Conservation (phyloP, 2,888 invertebrate species). For the Watsonalla binaria region DNA sequence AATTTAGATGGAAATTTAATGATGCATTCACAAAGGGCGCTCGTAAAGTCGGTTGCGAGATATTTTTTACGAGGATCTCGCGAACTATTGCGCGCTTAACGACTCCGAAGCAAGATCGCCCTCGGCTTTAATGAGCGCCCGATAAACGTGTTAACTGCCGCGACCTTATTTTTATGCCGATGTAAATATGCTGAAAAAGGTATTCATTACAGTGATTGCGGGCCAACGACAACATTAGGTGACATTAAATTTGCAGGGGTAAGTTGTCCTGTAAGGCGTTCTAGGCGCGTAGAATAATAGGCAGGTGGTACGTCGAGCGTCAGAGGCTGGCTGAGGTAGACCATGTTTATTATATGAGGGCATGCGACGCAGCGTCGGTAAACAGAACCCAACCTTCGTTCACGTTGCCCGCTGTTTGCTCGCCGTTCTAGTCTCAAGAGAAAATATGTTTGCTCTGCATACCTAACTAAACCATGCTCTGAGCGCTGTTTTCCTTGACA, state of each 20-base stretch:
- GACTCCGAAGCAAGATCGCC: slow-evolving; percentile 78
- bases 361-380: slow-evolving; percentile 72
- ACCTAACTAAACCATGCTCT: slow-evolving; percentile 59
- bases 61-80: slow-evolving; percentile 79
- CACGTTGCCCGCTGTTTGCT: slow-evolving; percentile 70
- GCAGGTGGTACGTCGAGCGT: slow-evolving; percentile 21
- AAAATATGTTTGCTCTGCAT: slow-evolving; percentile 77
- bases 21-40: slow-evolving; percentile 78
- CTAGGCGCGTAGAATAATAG: slow-evolving; percentile 25
- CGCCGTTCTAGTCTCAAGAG: slow-evolving; percentile 73
- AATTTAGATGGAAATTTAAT: slow-evolving; percentile 80
- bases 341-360: slow-evolving; percentile 77
- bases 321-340: slow-evolving; percentile 53
- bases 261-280: slow-evolving; percentile 30
- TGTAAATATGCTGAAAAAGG: slow-evolving; percentile 76
- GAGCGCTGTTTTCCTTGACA: slow-evolving; percentile 63
- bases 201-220: slow-evolving; percentile 68
- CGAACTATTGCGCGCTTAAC: slow-evolving; percentile 80
- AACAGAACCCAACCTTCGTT: slow-evolving; percentile 70
- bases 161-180: slow-evolving; percentile 77
- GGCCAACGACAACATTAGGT: slow-evolving; percentile 38
- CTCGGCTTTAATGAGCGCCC: slow-evolving; percentile 78
- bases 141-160: slow-evolving; percentile 78
- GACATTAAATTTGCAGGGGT: slow-evolving; percentile 34
- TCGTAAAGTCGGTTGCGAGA: slow-evolving; percentile 78